phyloP scores from a whole-genome alignment of 1,140 invertebrate genomes.

The Patella vulgata region DNA sequence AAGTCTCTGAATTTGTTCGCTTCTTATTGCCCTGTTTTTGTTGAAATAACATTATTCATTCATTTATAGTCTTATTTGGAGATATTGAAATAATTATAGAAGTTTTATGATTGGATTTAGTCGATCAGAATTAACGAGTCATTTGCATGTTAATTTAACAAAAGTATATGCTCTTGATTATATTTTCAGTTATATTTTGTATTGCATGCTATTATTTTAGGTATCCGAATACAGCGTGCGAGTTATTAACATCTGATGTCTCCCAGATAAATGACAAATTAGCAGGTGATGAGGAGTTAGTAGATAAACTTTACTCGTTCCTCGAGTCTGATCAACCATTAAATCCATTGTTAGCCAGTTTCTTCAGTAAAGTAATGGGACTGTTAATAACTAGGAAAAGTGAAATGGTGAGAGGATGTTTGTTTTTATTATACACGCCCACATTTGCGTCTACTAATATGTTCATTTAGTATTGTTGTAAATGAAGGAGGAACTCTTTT shows the following conservation, averaged over 20 bases:
- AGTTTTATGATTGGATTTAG: too few species aligned
- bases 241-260: constrained; percentile 90
- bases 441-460: background rate
- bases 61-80: too few species aligned
- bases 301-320: constrained; percentile 87
- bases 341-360: constrained; percentile 93
- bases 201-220: constrained; percentile 51
- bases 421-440: too few species aligned
- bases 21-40: too few species aligned
- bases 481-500: background rate
- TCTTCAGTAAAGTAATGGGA: constrained; percentile 94
- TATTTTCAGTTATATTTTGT: too few species aligned
- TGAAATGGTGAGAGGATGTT: constrained; percentile 75
- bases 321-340: constrained; percentile 85
- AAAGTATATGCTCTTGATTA: too few species aligned
- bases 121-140: too few species aligned
- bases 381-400: constrained; percentile 84
- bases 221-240: constrained; percentile 87
- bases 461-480: background rate
- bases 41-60: too few species aligned
- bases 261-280: constrained; percentile 86
- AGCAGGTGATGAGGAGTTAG: constrained; percentile 78
- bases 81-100: too few species aligned
- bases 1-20: too few species aligned
- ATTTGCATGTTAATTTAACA: too few species aligned